Conservation (phyloP, 2,797 vertebrate genomes). For the Trematomus bernacchii region DNA sequence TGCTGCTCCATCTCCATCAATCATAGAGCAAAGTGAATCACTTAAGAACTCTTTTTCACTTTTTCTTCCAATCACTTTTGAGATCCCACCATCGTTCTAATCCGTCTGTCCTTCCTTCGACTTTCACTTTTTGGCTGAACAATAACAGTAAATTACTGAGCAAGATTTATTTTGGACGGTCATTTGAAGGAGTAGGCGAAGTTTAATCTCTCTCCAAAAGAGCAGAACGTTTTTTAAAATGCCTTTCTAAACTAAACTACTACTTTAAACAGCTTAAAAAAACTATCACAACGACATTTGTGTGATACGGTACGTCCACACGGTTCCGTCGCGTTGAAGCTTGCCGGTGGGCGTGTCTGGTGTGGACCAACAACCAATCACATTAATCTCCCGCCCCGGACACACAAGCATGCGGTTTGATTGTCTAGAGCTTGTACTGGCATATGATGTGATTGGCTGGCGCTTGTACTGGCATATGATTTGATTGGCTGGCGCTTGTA, state of each 20-base stretch:
- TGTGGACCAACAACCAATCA: too few relatives aligned
- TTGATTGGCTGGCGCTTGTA: too few relatives aligned
- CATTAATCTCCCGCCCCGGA: too few relatives aligned
- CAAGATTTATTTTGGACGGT: too few relatives aligned
- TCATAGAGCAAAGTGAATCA: slow-evolving; percentile 46
- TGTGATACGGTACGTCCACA: background rate
- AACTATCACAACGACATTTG: background rate
- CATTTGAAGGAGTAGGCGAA: background rate
- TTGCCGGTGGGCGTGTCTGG: too few relatives aligned
- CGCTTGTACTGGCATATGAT: too few relatives aligned
- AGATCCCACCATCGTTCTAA: slow-evolving; percentile 19
- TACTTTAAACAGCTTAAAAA: background rate
- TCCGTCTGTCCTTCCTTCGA: slow-evolving; percentile 16
- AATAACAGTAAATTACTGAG: slow-evolving; percentile 8
- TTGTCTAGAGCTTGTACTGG: too few relatives aligned
- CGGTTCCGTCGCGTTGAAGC: too few relatives aligned
- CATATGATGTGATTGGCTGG: too few relatives aligned
- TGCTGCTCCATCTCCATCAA: slow-evolving; percentile 48
- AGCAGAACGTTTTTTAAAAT: background rate
- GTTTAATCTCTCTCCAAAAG: slow-evolving; percentile 4
- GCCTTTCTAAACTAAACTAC: background rate
- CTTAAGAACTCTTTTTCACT: slow-evolving; percentile 22
- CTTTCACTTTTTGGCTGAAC: slow-evolving; percentile 26
- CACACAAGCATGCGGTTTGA: too few relatives aligned
- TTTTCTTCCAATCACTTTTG: slow-evolving; percentile 12